Conservation (phyloP, 2,888 invertebrate species). For the Epirrhoe alternata region DNA sequence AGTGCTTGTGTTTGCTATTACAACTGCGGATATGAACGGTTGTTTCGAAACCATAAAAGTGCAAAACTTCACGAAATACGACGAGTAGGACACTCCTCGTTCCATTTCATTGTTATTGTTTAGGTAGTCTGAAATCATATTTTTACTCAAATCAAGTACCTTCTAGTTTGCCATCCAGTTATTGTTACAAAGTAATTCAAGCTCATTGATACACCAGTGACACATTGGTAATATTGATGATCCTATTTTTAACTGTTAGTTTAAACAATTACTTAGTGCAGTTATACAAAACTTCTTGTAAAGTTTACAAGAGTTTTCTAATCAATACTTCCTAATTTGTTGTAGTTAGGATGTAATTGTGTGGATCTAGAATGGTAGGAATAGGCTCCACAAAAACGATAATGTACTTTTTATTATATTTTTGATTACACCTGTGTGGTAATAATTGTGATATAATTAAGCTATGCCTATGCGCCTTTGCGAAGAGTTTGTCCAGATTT, state of each 20-base stretch:
- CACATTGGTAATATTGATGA: not conserved
- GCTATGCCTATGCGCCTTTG: not conserved
- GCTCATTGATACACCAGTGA: not conserved
- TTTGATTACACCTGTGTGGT: not conserved
- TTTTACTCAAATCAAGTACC: not conserved
- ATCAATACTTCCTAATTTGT: not conserved
- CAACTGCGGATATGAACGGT: not conserved
- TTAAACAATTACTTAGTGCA: not conserved
- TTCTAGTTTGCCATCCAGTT: not conserved
- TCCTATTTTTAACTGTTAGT: not conserved
- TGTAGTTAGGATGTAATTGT: not conserved
- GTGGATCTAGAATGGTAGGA: not conserved
- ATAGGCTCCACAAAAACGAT: not conserved
- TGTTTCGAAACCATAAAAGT: not conserved
- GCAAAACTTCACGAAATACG: not conserved
- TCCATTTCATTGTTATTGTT: not conserved
- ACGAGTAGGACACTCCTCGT: not conserved
- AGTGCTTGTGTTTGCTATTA: conserved; percentile 5
- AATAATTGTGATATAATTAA: not conserved
- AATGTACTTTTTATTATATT: not conserved
- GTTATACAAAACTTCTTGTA: not conserved
- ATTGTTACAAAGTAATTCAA: not conserved
- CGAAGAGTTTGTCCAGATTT: not conserved
- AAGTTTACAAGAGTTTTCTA: not conserved
- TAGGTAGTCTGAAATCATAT: not conserved